phyloP scores from a whole-genome alignment of 2,113 vertebrate species.

The Butorides virescens region DNA sequence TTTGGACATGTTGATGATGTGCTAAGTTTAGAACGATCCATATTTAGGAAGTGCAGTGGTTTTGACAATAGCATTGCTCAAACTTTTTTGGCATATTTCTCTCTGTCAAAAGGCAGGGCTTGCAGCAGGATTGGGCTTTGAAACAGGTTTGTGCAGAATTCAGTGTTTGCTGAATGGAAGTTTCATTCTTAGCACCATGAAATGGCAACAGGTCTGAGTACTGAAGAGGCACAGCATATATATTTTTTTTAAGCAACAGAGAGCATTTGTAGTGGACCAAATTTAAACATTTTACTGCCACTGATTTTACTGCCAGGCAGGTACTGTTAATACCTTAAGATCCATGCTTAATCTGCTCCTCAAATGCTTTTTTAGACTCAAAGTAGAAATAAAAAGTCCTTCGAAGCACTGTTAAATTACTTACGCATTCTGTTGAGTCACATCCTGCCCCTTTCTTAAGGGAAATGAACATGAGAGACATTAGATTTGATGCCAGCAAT shows the following conservation, averaged over 20 bases:
- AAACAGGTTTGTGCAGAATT: background rate
- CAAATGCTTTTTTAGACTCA: background rate
- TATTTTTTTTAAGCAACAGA: background rate
- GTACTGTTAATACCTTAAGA: background rate
- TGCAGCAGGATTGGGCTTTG: background rate
- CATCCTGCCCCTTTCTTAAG: background rate
- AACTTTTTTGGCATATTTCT: background rate
- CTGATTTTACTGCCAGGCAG: background rate
- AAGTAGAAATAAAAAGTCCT: background rate
- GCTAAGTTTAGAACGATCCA: background rate
- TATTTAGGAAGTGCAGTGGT: background rate
- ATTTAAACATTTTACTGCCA: background rate
- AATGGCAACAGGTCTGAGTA: background rate
- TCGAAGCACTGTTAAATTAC: background rate
- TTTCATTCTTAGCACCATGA: background rate
- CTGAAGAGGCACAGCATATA: background rate
- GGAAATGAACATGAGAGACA: background rate
- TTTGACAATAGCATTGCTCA: background rate
- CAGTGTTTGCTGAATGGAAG: background rate
- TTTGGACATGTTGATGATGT: background rate
- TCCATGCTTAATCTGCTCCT: background rate
- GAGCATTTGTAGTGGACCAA: background rate
- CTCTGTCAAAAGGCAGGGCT: background rate
- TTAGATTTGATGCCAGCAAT: constrained; percentile 13
- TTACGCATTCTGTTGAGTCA: background rate